These are phyloP conservation scores for Egretta garzetta DNA, from an alignment of 2,113 vertebrate genomes.

Conservation along the genomic window DNA sequence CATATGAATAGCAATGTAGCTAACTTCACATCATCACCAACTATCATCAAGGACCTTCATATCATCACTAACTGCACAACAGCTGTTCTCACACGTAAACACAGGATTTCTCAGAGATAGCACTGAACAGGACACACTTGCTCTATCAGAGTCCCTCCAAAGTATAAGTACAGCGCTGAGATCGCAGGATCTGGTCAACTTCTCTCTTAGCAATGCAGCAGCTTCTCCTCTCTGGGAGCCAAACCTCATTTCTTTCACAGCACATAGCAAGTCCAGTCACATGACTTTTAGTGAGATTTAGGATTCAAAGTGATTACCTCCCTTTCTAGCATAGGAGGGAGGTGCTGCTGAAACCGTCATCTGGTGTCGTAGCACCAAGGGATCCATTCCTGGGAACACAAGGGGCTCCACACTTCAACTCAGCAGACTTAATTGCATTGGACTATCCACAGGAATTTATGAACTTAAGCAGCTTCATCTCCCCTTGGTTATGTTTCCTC, in stretches of 20 bases:
- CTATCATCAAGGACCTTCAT: not conserved
- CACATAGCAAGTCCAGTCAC: not conserved
- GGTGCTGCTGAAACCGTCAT: not conserved
- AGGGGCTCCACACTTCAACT: not conserved
- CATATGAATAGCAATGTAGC: not conserved
- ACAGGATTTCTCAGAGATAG: not conserved
- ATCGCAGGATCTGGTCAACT: not conserved
- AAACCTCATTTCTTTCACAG: fast-evolving
- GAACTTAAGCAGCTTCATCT: not conserved
- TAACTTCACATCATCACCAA: not conserved
- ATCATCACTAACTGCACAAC: not conserved
- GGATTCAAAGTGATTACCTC: not conserved
- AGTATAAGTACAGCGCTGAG: not conserved
- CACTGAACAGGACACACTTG: not conserved
- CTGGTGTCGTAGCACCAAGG: not conserved
- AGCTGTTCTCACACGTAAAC: not conserved
- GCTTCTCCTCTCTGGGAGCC: not conserved
- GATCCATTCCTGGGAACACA: not conserved
- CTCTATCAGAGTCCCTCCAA: not conserved
- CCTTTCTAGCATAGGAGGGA: not conserved
- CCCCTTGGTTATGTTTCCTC: not conserved
- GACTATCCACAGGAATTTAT: not conserved
- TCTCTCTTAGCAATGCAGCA: not conserved
- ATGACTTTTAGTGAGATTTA: not conserved
- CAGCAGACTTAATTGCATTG: not conserved